Base-by-base conservation (phyloP, 1,140 invertebrate species). In the Spodoptera litura region DNA sequence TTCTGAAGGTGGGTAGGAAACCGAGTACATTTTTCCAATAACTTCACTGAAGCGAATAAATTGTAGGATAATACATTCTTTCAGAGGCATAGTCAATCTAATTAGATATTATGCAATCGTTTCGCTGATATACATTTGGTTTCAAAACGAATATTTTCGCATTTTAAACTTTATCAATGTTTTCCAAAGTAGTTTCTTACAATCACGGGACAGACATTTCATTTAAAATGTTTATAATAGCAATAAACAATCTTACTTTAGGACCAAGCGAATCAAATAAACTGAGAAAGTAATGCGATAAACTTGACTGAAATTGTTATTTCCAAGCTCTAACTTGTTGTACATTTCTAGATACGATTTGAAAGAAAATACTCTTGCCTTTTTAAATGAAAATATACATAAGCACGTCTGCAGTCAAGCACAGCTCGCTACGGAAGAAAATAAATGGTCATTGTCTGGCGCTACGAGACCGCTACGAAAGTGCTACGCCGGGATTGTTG, bases 401-500 rank as follows among this genome's bases (percentile, higher is more conserved):
- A 56, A 20, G 10, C 6, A 20, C 6, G 13, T 25, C 55, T 56
- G 20, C 15, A 56, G 55, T 56, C 10, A 56, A 56, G 9, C n/a
- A 15, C 35, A 25, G 9, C 20, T 49, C 4, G 10, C 62, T 15
- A 20, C 62, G 62, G 31, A n/a, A 62, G 13, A 49, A 66, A 66
- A 66, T 66, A 66, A 66, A 66, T 49, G 62, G 35, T 66, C 62
- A 49, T 49, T 66, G 62, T 15, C 62, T 49, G 38, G 58, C 56
- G 56, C 56, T 59, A 61, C 58, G 58, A 35, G 25, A 61, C 58
- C 11, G 58, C 58, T 61, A 61, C 62, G 62, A 66, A 49, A n/a
- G 35, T 15, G 38, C 62, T 66, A 66, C 62, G 15, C n/a, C 38
- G n/a, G 49, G 38, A 15, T 66, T 20, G 35, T 66, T 61, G 58